Evolutionary conservation across 2,888 invertebrate genomes (phyloP).

Genomic region (Drosophila suboccidentalis): DNA sequence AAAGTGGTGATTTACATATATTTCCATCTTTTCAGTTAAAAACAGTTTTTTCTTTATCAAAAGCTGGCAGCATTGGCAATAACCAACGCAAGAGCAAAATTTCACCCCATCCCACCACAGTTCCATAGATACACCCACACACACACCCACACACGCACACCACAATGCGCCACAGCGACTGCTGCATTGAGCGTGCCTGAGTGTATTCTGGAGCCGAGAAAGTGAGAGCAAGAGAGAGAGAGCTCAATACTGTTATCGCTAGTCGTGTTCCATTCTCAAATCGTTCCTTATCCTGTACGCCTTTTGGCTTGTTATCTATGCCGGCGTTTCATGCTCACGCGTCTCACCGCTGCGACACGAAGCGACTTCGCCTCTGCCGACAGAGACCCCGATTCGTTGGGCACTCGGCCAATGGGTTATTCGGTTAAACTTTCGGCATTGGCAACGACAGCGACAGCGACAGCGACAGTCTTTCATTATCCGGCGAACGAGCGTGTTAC

Average conservation of each 20-base stretch:
- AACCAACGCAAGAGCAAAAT: slow-evolving; percentile 3
- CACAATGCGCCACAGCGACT: slow-evolving; percentile 50
- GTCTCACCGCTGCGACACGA: slow-evolving; percentile 32
- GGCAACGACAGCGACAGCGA: slow-evolving; percentile 33
- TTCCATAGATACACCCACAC: background rate
- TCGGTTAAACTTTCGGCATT: slow-evolving; percentile 50
- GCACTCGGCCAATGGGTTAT: slow-evolving; percentile 58
- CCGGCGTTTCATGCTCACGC: slow-evolving; percentile 49
- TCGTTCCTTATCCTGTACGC: slow-evolving; percentile 73
- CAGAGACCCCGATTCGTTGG: slow-evolving; percentile 14
- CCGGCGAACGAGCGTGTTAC: slow-evolving; percentile 70
- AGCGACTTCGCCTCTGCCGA: slow-evolving; percentile 18
- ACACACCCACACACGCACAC: background rate
- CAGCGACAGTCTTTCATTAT: slow-evolving; percentile 70
- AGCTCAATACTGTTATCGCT: slow-evolving; percentile 63
- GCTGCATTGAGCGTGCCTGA: slow-evolving; percentile 47
- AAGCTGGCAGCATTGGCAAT: background rate
- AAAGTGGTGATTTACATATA: too few species aligned
- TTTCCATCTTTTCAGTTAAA: too few species aligned
- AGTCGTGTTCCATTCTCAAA: slow-evolving; percentile 59
- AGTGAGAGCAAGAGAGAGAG: slow-evolving; percentile 10
- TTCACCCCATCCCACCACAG: slow-evolving; percentile 11
- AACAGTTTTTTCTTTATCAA: too few species aligned
- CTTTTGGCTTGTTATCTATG: slow-evolving; percentile 56
- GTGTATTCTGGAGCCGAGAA: background rate